phyloP scores from a whole-genome alignment of 1,140 invertebrate genomes.

The Holcopasites calliopsidis region DNA sequence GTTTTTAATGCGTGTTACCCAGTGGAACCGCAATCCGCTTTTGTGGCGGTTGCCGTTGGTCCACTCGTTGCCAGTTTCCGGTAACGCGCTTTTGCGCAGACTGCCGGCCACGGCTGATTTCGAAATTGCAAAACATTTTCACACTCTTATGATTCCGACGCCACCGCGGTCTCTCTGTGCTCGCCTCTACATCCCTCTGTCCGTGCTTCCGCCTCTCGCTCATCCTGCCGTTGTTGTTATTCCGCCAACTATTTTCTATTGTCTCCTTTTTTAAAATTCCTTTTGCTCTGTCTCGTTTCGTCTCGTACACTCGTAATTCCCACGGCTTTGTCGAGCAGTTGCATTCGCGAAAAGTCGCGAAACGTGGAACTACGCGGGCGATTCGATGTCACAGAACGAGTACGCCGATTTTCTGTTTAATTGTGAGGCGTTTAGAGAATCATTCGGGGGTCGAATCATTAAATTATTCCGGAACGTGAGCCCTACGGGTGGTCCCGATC shows the following conservation, averaged over 20 bases:
- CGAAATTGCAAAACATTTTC: constrained; percentile 79
- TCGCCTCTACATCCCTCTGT: constrained; percentile 4
- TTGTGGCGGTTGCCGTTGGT: constrained; percentile 68
- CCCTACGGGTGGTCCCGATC: constrained; percentile 64
- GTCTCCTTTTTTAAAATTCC: constrained; percentile 7
- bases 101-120: constrained; percentile 72
- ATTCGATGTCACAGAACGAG: neutral
- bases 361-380: too few relatives aligned
- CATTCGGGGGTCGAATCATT: constrained; percentile 66
- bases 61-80: constrained; percentile 65
- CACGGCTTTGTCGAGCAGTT: constrained; percentile 24
- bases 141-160: constrained; percentile 75
- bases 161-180: constrained; percentile 33
- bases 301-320: constrained; percentile 26
- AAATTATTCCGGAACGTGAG: constrained; percentile 73
- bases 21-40: constrained; percentile 70
- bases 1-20: constrained; percentile 64
- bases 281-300: constrained; percentile 8
- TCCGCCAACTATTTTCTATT: constrained; percentile 16
- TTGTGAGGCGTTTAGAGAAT: constrained; percentile 66
- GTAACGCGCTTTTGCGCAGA: constrained; percentile 72
- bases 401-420: constrained; percentile 60
- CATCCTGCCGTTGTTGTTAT: neutral
- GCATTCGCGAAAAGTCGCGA: neutral
- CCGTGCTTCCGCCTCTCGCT: neutral